Evolutionary conservation across 2,888 invertebrate genomes (phyloP).

Genomic region (Hypercompe scribonia): DNA sequence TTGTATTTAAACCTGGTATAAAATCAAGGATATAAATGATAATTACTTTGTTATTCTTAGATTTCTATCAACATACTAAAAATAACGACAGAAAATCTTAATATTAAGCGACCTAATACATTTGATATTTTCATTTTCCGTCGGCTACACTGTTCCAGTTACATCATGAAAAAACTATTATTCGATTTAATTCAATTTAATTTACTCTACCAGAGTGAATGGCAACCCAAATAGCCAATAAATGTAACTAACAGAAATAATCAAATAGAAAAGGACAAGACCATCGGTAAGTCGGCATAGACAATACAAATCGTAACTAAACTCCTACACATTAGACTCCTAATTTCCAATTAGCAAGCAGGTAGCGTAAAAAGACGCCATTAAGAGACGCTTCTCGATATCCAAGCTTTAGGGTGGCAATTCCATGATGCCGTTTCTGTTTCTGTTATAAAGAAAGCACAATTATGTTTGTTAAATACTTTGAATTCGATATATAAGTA

Average conservation of each 20-base stretch:
- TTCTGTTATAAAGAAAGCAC: neutral
- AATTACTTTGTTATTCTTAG: too few species aligned
- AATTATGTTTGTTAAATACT: neutral
- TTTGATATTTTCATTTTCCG: neutral
- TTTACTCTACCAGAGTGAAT: slow-evolving; percentile 20
- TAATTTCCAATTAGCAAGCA: slow-evolving; percentile 86
- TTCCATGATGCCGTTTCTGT: slow-evolving; percentile 4
- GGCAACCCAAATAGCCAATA: slow-evolving; percentile 28
- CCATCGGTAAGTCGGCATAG: slow-evolving; percentile 75
- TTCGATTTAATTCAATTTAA: slow-evolving; percentile 29
- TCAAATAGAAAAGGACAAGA: slow-evolving; percentile 71
- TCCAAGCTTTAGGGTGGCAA: slow-evolving; percentile 31
- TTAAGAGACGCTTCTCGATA: slow-evolving; percentile 75
- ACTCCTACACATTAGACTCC: slow-evolving; percentile 82
- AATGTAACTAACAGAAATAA: slow-evolving; percentile 48
- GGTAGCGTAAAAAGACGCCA: slow-evolving; percentile 85
- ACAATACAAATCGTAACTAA: slow-evolving; percentile 76
- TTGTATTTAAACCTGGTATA: too few species aligned
- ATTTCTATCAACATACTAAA: too few species aligned
- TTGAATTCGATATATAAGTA: neutral
- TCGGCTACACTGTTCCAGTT: neutral
- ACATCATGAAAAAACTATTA: neutral
- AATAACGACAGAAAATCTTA: neutral
- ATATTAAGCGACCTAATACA: neutral
- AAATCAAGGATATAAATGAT: too few species aligned